Evolutionary conservation across 1,140 invertebrate genomes (phyloP).

Genomic region (Dufourea novaeangliae): DNA sequence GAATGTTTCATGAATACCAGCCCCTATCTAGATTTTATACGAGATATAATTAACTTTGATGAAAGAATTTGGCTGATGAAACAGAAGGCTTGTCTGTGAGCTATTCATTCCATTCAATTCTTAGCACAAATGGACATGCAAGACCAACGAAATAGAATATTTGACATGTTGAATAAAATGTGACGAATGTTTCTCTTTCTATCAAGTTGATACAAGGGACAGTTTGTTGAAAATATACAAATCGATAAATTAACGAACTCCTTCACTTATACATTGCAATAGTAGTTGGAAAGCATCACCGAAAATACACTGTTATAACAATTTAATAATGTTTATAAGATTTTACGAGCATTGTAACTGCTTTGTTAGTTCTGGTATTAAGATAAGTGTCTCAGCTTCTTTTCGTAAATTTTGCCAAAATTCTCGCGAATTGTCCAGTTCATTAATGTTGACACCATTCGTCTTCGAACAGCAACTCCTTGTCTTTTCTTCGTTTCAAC

Average conservation of each 20-base stretch:
- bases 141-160: not conserved
- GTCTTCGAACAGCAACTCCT: conserved; percentile 69
- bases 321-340: no score
- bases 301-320: no score
- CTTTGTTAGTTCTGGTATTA: no score
- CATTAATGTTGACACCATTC: conserved; percentile 69
- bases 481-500: conserved; percentile 24
- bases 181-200: no score
- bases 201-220: no score
- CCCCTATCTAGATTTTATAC: not conserved
- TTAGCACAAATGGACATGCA: not conserved
- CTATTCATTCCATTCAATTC: not conserved
- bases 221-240: no score
- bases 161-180: not conserved
- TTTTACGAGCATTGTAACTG: no score
- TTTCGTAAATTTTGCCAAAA: not conserved
- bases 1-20: not conserved
- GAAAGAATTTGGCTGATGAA: not conserved
- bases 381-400: no score
- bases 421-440: not conserved
- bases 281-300: no score
- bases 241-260: no score
- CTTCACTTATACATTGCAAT: no score
- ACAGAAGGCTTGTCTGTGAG: not conserved
- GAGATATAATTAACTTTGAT: not conserved